Conservation (phyloP, 1,140 invertebrate species). For the Eumeta japonica region DNA sequence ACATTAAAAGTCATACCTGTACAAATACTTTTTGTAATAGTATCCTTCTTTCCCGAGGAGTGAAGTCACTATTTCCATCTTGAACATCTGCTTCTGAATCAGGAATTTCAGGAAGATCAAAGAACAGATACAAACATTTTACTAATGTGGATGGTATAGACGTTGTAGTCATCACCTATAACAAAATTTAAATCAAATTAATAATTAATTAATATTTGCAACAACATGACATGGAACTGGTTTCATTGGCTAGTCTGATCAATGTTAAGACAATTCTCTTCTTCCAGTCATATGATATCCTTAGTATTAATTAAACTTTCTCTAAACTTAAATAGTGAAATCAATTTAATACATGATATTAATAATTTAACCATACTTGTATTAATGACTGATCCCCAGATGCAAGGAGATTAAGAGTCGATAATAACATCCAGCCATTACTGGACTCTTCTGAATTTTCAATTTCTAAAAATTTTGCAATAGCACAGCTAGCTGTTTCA, state of each 20-base stretch:
- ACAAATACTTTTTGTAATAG: conserved; percentile 96
- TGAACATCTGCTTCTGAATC: conserved; percentile 75
- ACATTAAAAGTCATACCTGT: too few species aligned
- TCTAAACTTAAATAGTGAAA: too few species aligned
- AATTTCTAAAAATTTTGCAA: conserved; percentile 94
- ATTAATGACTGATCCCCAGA: conserved; percentile 70
- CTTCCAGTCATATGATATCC: too few species aligned
- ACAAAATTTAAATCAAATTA: conserved; percentile 9
- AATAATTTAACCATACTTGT: too few species aligned
- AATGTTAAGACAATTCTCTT: too few species aligned
- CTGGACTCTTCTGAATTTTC: conserved; percentile 89
- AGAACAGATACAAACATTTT: conserved; percentile 98
- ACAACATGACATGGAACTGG: too few species aligned
- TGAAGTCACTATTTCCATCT: conserved; percentile 80
- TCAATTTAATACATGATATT: too few species aligned
- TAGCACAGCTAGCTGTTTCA: conserved; percentile 91
- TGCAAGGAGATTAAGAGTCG: conserved; percentile 85
- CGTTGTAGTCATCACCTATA: conserved; percentile 89
- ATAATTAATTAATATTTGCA: too few species aligned
- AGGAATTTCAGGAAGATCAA: conserved; percentile 91
- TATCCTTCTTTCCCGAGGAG: conserved; percentile 84
- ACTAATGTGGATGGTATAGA: conserved; percentile 96
- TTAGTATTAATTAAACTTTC: too few species aligned
- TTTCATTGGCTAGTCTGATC: too few species aligned
- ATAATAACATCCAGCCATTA: conserved; percentile 95